Percentiles rank a stretch among this genome's conserved stretches.
These are phyloP conservation scores for Yponomeuta plumbellus DNA, from an alignment of 2,888 invertebrate species.

Conservation along the genomic window DNA sequence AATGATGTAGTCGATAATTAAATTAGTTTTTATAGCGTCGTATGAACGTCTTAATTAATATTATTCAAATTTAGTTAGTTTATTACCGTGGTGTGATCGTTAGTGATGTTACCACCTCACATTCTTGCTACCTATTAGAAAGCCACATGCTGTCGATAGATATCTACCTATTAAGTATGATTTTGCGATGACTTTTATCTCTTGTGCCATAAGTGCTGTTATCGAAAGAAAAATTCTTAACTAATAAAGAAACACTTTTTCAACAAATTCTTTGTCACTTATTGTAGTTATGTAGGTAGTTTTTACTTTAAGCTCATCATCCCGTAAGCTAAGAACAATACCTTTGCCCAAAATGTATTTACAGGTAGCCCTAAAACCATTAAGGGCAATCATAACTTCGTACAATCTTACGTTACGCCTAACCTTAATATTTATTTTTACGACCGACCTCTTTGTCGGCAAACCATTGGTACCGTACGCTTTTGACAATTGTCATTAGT, in stretches of 20 bases:
- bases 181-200: too few relatives aligned
- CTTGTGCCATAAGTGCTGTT: too few relatives aligned
- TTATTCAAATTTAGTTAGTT: neutral
- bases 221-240: too few relatives aligned
- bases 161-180: neutral
- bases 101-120: neutral
- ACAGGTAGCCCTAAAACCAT: conserved; percentile 8
- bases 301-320: too few relatives aligned
- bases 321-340: neutral
- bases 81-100: neutral
- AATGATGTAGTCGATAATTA: conserved; percentile 13
- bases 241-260: too few relatives aligned
- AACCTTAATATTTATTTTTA: conserved; percentile 1
- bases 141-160: neutral
- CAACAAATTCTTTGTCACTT: too few relatives aligned
- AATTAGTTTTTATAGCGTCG: conserved; percentile 1
- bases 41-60: neutral
- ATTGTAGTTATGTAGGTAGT: too few relatives aligned
- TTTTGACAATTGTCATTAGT: conserved; percentile 14
- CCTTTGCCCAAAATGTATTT: neutral
- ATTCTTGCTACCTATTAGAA: neutral
- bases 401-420: neutral
- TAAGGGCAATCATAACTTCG: conserved; percentile 3
- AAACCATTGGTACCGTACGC: conserved; percentile 1
- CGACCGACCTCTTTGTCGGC: conserved; percentile 12